Conservation (phyloP, 2,888 invertebrate genomes). For the Aphrophora alni region DNA sequence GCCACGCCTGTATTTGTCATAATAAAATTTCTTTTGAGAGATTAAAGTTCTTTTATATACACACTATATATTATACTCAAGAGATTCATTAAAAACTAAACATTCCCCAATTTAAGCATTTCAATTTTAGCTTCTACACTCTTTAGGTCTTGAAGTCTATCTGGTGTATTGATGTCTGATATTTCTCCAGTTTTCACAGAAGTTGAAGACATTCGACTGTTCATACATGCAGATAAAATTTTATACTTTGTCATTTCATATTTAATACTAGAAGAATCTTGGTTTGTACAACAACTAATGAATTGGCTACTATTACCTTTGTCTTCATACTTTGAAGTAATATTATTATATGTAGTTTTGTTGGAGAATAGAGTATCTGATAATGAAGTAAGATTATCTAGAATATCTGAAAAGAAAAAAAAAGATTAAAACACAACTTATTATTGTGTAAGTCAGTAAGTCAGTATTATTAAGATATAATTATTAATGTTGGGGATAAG, state of each 20-base stretch:
- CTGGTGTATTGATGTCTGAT: not conserved
- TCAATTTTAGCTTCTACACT: constrained; percentile 1
- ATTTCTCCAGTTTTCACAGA: not conserved
- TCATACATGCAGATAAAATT: not conserved
- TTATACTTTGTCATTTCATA: not conserved
- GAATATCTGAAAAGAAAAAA: not conserved
- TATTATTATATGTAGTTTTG: not conserved
- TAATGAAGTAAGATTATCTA: not conserved
- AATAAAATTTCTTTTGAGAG: too few species aligned
- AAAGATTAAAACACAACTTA: not conserved
- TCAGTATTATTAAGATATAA: too few species aligned
- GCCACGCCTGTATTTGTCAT: too few species aligned
- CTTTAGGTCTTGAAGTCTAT: not conserved
- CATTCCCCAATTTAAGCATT: not conserved
- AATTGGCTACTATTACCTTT: not conserved
- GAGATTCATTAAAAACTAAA: not conserved
- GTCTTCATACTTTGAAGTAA: not conserved
- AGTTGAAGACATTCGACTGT: not conserved
- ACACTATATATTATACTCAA: too few species aligned
- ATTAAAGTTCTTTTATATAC: too few species aligned
- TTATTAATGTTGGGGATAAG: too few species aligned
- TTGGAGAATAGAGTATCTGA: not conserved
- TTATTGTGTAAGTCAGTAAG: too few species aligned
- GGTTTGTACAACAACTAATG: not conserved
- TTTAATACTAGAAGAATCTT: not conserved